These are phyloP conservation scores for Lycaon pictus DNA, from an alignment of 2,113 vertebrate species.

Conservation along the genomic window DNA sequence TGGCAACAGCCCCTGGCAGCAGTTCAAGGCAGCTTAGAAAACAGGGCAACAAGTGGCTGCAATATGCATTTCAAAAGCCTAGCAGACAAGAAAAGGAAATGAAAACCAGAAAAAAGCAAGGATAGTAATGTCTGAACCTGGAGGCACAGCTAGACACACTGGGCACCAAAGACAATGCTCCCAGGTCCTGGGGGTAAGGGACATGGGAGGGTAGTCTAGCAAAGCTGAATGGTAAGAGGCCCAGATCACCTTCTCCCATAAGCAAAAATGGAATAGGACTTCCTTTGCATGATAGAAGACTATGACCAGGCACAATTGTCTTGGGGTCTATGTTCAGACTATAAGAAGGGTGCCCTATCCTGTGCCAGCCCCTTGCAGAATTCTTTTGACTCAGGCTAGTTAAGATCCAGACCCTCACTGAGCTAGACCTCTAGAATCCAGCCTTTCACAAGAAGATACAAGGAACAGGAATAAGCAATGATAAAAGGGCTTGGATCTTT, in stretches of 20 bases:
- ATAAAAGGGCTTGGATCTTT: not conserved
- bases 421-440: not conserved
- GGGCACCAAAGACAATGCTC: slow-evolving; percentile 45
- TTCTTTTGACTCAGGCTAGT: not conserved
- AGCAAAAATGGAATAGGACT: slow-evolving; percentile 52
- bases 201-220: not conserved
- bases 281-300: slow-evolving; percentile 68
- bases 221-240: not conserved
- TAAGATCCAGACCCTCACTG: not conserved
- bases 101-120: slow-evolving; percentile 80
- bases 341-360: not conserved
- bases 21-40: slow-evolving; percentile 87
- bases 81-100: slow-evolving; percentile 84
- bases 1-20: slow-evolving; percentile 86
- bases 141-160: slow-evolving; percentile 70
- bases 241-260: not conserved
- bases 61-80: slow-evolving; percentile 86
- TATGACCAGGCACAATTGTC: not conserved
- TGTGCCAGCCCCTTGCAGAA: not conserved
- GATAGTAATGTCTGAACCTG: slow-evolving; percentile 70
- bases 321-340: not conserved
- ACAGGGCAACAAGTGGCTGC: slow-evolving; percentile 88
- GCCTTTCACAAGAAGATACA: not conserved
- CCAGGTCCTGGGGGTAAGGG: slow-evolving; percentile 54
- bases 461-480: not conserved